These are phyloP conservation scores for Octodonta nipae DNA, from an alignment of 2,888 invertebrate species.

Conservation along the genomic window DNA sequence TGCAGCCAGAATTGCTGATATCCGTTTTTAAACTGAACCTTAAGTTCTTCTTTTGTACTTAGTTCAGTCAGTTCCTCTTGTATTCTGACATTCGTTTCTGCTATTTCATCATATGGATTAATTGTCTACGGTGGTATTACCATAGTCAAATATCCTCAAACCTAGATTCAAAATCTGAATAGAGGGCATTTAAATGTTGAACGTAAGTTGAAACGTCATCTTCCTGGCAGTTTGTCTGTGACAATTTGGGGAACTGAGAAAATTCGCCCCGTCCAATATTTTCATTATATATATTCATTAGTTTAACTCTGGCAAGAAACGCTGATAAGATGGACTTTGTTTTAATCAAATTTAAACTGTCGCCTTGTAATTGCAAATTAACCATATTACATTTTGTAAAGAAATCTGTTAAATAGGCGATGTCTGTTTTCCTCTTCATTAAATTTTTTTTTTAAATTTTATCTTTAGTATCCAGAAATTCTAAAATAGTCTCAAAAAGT, in stretches of 20 bases:
- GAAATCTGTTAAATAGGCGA: constrained; percentile 14
- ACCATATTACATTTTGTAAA: constrained; percentile 11
- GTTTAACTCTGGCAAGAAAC: constrained; percentile 3
- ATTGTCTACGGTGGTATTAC: no score
- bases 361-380: constrained; percentile 8
- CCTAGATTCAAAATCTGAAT: constrained; percentile 17
- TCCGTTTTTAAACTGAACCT: no score
- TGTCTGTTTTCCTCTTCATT: constrained; percentile 11
- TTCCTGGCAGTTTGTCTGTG: constrained; percentile 5
- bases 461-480: constrained; percentile 12
- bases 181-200: constrained; percentile 21
- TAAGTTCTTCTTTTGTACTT: no score
- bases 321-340: constrained; percentile 3
- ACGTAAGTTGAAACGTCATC: constrained; percentile 12
- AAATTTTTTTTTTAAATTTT: no score
- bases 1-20: no score
- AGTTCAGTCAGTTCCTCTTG: no score
- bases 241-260: neutral
- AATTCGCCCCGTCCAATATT: neutral
- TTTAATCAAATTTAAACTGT: constrained; percentile 5
- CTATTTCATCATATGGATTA: constrained; percentile 6
- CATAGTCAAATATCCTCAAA: constrained; percentile 24
- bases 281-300: neutral
- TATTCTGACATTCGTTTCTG: constrained; percentile 7
- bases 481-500: constrained; percentile 6